Evolutionary conservation across 2,797 vertebrate genomes (phyloP).

Genomic region (Ptychadena robeensis): DNA sequence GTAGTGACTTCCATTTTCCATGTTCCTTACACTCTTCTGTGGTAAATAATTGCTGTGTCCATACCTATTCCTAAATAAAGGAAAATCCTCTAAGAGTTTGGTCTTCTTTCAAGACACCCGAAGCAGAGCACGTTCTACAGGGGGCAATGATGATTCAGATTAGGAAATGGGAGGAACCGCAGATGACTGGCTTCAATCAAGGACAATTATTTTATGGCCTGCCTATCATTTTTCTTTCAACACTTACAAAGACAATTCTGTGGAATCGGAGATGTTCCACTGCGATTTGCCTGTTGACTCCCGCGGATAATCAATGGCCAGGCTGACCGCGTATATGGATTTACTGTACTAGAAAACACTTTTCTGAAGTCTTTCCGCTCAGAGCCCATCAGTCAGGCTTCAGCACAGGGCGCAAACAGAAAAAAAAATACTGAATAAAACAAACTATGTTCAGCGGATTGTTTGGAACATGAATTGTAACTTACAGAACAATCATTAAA

Average conservation of each 20-base stretch:
- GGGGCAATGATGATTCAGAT: background rate
- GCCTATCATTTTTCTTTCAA: slow-evolving; percentile 28
- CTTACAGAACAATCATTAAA: too few relatives aligned
- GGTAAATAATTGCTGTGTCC: too few relatives aligned
- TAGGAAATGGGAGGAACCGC: background rate
- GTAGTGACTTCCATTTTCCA: too few relatives aligned
- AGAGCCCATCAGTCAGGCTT: slow-evolving; percentile 37
- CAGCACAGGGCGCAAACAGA: slow-evolving; percentile 19
- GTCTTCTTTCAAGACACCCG: too few relatives aligned
- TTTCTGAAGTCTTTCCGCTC: slow-evolving; percentile 59
- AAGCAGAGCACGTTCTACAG: too few relatives aligned
- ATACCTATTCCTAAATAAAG: too few relatives aligned
- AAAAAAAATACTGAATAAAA: background rate
- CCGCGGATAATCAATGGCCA: slow-evolving; percentile 55
- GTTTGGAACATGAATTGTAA: background rate
- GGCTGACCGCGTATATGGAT: slow-evolving; percentile 37
- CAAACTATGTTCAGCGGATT: background rate
- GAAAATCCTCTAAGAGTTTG: too few relatives aligned
- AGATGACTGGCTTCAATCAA: slow-evolving; percentile 4
- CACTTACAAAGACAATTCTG: slow-evolving; percentile 53
- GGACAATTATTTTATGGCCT: slow-evolving; percentile 29
- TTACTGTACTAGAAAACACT: slow-evolving; percentile 46
- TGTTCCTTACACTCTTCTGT: too few relatives aligned
- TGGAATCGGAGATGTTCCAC: slow-evolving; percentile 47
- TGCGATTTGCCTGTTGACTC: slow-evolving; percentile 59